Evolutionary conservation across 1,140 invertebrate genomes (phyloP).

Genomic region (Lordiphosa clarofinis): DNA sequence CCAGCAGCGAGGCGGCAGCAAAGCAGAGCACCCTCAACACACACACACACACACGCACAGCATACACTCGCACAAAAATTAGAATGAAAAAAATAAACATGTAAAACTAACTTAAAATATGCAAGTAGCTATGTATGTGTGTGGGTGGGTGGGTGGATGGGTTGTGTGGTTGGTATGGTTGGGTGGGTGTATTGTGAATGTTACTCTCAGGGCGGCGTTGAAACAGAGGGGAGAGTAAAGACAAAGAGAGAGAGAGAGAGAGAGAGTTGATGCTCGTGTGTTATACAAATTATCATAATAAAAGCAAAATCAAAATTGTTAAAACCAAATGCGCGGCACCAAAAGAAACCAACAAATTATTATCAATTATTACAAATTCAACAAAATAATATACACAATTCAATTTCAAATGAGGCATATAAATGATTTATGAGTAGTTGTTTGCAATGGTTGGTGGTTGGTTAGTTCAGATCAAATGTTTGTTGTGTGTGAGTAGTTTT

Average conservation of each 20-base stretch:
- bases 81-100: constrained; percentile 30
- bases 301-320: constrained; percentile 25
- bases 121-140: constrained; percentile 17
- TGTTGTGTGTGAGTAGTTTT: constrained; percentile 29
- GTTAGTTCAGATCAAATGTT: constrained; percentile 34
- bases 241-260: constrained; percentile 11
- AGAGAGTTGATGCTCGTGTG: constrained; percentile 10
- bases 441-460: constrained; percentile 10
- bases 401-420: too few species aligned
- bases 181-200: constrained; percentile 6
- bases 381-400: constrained; percentile 56
- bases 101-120: constrained; percentile 62
- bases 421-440: constrained; percentile 1
- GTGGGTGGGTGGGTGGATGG: constrained; percentile 6
- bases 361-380: constrained; percentile 41
- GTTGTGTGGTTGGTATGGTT: neutral
- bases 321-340: constrained; percentile 36
- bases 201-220: constrained; percentile 35
- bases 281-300: constrained; percentile 18
- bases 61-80: constrained; percentile 18
- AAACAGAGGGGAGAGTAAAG: constrained; percentile 9
- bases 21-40: constrained; percentile 30
- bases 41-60: constrained; percentile 34
- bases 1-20: constrained; percentile 20
- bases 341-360: constrained; percentile 17